phyloP scores from a whole-genome alignment of 2,888 invertebrate genomes.

The Dascillus cervinus region DNA sequence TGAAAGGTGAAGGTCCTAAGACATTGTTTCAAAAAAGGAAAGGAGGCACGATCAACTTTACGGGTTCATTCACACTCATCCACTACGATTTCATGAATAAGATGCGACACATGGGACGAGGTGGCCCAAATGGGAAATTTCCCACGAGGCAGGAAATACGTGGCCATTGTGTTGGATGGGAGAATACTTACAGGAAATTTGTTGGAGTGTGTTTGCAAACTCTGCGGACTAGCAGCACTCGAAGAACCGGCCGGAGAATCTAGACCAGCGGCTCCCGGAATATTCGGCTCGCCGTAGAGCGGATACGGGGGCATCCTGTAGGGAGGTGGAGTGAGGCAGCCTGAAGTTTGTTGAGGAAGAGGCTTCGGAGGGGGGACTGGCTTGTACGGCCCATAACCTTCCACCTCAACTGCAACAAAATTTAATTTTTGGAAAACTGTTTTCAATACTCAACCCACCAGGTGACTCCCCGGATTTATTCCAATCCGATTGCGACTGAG shows the following conservation, averaged over 20 bases:
- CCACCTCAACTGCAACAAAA: conserved; percentile 45
- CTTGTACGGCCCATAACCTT: conserved; percentile 52
- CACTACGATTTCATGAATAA: conserved; percentile 12
- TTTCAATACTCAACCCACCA: neutral
- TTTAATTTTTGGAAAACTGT: no score
- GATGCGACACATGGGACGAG: neutral
- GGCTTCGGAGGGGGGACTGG: conserved; percentile 54
- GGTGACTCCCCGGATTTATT: neutral
- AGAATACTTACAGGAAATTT: conserved; percentile 64
- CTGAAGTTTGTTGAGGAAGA: conserved; percentile 39
- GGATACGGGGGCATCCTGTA: conserved; percentile 65
- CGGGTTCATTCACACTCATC: conserved; percentile 27
- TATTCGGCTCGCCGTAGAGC: conserved; percentile 52
- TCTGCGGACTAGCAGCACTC: conserved; percentile 41
- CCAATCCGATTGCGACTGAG: conserved; percentile 28
- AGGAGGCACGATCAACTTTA: conserved; percentile 20
- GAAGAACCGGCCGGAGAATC: conserved; percentile 40
- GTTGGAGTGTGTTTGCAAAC: conserved; percentile 67
- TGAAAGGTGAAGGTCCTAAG: conserved; percentile 24
- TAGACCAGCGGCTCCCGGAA: conserved; percentile 43
- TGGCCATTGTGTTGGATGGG: neutral
- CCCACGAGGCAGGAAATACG: neutral
- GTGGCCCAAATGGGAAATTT: neutral
- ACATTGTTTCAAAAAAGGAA: conserved; percentile 8
- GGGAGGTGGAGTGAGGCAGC: conserved; percentile 43